Base-by-base conservation (phyloP, 2,888 invertebrate genomes). In the Dryomyza anilis region DNA sequence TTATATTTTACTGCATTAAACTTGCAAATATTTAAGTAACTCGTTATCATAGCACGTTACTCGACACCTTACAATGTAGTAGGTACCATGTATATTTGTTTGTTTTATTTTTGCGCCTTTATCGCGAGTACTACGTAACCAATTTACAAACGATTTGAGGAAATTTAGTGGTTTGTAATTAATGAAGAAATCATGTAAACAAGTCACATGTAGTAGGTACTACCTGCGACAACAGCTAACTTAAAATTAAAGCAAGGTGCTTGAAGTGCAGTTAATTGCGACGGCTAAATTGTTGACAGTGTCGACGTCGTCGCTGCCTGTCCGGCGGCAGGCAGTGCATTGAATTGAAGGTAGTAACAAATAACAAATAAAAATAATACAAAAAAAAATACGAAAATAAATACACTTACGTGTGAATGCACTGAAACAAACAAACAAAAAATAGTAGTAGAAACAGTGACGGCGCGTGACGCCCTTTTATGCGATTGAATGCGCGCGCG, bases 381-480 rank as follows among this genome's bases (percentile, higher is more conserved):
- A 60, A 36, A 45, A 45, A 52, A 64, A 58, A 53, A 55, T 50
- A 65, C 55, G 50, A 21, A 59, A 39, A 64, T 61, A 50, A 21
- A 12, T 14, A 19, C n/a, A 53, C 1, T 3, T 16, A 55, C 29
- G 33, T 16, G 33, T 19, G 14, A 30, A 45, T 19, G 33, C 21
- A 59, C 5, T 19, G 30, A 56, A n/a, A n/a, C n/a, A n/a, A n/a
- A 23, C 10, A 23, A 57, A 6, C 21, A 21, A 39, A 21, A 43
- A 57, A 57, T 57, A 14, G 45, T 21, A 63, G 56, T 50, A 29
- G 30, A 63, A 57, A 46, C 53, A 63, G 48, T 63, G 53, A 57
- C 62, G 65, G 64, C 64, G 68, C 69, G 66, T 70, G 68, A 70
- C 71, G 71, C 70, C 70, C 68, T 68, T 60, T 45, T 53, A 63